Evolutionary conservation across 2,113 vertebrate genomes (phyloP), one percentile per base, ranked within the genome.

Genomic region (Dasyurus viverrinus): DNA sequence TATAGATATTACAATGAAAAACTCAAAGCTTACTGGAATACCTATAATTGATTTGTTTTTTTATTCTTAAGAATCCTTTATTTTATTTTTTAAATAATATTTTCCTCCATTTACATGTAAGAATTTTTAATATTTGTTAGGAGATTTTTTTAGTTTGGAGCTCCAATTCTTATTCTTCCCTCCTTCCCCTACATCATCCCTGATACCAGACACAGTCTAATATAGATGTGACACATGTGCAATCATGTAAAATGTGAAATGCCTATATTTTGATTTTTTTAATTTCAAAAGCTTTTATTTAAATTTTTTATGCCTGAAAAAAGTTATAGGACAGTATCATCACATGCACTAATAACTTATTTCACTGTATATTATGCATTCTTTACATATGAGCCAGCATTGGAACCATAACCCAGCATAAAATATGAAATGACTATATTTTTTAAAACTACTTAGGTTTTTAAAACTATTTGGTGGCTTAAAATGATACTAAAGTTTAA

Each of bases 281-380:
- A 95, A 96, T 54, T 97, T 96, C 95, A 92, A 96, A 98, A 30
- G 22, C 89, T 96, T 98, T 98, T 98, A 98, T 98, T 98, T 94
- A 93, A 97, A 97, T 92, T 91, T 95, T 96, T 96, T 96, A 89
- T 97, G 90, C 96, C 96, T 94, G 97, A 95, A 96, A 97, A 95
- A 94, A 97, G 96, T 96, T 95, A 90, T 94, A 97, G 2, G 9
- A 60, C 27, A 98, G 94, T 97, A 93, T 97, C 98, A 95, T 97
- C 94, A 97, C 96, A 98, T 96, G 94, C 95, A 96, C 97, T 96
- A 97, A 97, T 98, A 98, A 98, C 48, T 98, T 98, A 98, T 76
- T 96, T 98, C 89, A 95, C 93, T 92, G 95, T 96, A 98, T 97
- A 98, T 94, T 96, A 97, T 97, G 93, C 93, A 97, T 94, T 95